Base-by-base conservation (phyloP, 2,888 invertebrate genomes). In the Epistrophe grossulariae region DNA sequence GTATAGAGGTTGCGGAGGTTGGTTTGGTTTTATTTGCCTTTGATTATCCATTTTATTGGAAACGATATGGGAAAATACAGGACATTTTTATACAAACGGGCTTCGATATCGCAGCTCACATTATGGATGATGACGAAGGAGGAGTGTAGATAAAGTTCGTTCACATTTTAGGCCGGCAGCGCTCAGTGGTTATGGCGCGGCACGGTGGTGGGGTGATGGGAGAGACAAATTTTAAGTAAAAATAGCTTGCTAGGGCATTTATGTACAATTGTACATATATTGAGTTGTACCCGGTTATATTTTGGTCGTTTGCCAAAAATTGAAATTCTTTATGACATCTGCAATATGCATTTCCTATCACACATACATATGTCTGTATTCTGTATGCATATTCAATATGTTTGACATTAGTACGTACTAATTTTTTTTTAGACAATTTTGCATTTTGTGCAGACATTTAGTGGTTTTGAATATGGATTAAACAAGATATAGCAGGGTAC, bases 301-400 rank as follows among this genome's bases (percentile, higher is more conserved):
- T 40, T 81, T 85, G 85, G 81, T 71, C 64, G 71, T 43, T 71
- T 81, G 85, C 85, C 85, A 85, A 82, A 79, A 79, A 68, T n/a
- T 45, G 19, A 70, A 78, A 81, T 81, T 85, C 81, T 78, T 85
- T 85, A 85, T 85, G 85, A 82, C 85, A 85, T 85, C 85, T 85
- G 85, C 85, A 85, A 71, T 85, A 71, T 85, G 78, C 78, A 85
- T 71, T 64, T 40, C 11, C 45, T 7, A 17, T 17, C 1, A 10
- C 1, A 55, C 8, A 55, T 2, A 52, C 13, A 60, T 19, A 38
- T 6, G 1, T 24, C 24, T 2, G 5, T 11, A 5, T 10, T 11
- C 2, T 24, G 24, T 9, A 45, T 45, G 13, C 19, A 50, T 35
- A 35, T 50, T 50, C 35, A 50, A 66, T 35, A 68, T 68, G 48